Evolutionary conservation across 2,888 invertebrate genomes (phyloP).

Genomic region (Microplitis deprimator): DNA sequence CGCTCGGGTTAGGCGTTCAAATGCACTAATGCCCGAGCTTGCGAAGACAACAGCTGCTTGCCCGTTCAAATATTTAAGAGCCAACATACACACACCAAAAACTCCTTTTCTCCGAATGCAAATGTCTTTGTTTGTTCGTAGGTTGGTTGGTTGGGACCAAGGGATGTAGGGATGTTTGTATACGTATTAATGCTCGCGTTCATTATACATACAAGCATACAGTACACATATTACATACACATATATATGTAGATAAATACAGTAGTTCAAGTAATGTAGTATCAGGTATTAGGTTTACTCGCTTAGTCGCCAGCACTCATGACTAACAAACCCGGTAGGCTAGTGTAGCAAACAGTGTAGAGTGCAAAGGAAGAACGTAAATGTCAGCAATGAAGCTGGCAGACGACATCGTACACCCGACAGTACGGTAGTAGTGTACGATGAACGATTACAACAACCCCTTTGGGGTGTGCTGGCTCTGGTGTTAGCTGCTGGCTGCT

Average conservation of each 20-base stretch:
- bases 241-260: background rate
- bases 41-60: slow-evolving; percentile 64
- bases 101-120: slow-evolving; percentile 15
- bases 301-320: background rate
- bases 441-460: slow-evolving; percentile 19
- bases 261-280: background rate
- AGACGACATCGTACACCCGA: slow-evolving; percentile 20
- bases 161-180: background rate
- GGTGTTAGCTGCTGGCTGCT: background rate
- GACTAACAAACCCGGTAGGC: background rate
- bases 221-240: background rate
- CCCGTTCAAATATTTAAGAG: slow-evolving; percentile 60
- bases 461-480: slow-evolving; percentile 14
- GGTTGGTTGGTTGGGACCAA: background rate
- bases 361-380: slow-evolving; percentile 15
- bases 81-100: background rate
- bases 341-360: background rate
- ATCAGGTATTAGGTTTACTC: background rate
- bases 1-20: background rate
- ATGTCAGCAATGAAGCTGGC: slow-evolving; percentile 28
- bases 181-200: no score
- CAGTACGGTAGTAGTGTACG: slow-evolving; percentile 5
- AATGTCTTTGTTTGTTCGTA: background rate
- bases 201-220: background rate
- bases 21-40: slow-evolving; percentile 52